Evolutionary conservation across 2,888 invertebrate genomes (phyloP).

Genomic region (Sinhomidia bicolor): DNA sequence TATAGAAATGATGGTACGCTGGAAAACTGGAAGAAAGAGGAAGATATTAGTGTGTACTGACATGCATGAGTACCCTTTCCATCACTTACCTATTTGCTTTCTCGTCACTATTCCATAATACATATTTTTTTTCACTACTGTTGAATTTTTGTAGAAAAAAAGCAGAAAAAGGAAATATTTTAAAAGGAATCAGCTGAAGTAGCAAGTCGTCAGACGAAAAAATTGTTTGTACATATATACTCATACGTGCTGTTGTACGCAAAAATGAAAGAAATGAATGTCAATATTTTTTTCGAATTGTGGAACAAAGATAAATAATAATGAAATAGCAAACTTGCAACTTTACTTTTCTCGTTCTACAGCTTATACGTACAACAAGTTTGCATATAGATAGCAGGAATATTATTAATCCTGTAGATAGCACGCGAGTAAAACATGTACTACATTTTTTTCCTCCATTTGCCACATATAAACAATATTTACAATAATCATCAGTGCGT

Average conservation of each 20-base stretch:
- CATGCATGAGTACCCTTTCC: constrained; percentile 57
- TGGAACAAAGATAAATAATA: neutral
- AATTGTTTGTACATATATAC: no score
- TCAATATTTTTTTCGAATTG: neutral
- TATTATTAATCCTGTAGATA: no score
- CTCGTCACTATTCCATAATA: constrained; percentile 7
- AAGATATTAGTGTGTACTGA: constrained; percentile 59
- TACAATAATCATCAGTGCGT: neutral
- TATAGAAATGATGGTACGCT: constrained; percentile 2
- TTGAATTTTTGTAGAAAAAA: no score
- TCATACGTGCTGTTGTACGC: no score
- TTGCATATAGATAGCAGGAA: neutral
- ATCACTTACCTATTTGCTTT: constrained; percentile 45
- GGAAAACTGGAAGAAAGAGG: neutral
- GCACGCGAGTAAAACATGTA: no score
- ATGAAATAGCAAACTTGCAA: neutral
- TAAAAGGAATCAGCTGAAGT: neutral
- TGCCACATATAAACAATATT: no score
- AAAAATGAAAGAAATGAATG: no score
- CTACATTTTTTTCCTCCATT: no score
- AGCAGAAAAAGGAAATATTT: neutral
- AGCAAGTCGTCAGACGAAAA: neutral
- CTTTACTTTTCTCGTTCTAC: neutral
- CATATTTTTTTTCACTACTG: no score
- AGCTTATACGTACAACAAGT: no score